These are phyloP conservation scores for Elephantulus edwardii DNA, from an alignment of 2,113 vertebrate genomes.

Conservation along the genomic window DNA sequence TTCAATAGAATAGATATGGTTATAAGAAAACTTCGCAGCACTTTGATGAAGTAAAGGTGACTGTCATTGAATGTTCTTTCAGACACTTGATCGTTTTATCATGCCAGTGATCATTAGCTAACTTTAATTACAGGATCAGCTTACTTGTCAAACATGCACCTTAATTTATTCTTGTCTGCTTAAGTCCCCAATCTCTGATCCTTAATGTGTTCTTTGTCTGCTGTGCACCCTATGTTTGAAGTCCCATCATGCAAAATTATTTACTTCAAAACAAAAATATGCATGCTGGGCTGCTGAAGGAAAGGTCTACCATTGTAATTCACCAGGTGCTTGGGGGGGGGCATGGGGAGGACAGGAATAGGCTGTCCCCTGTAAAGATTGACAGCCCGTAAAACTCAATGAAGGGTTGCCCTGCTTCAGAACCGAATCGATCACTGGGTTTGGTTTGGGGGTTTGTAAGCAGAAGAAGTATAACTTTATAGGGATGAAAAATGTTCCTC, in stretches of 20 bases:
- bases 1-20: constrained; percentile 36
- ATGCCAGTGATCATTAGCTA: constrained; percentile 69
- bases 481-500: constrained; percentile 35
- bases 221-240: constrained; percentile 64
- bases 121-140: constrained; percentile 82
- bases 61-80: constrained; percentile 32
- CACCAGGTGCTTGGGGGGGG: too few species aligned
- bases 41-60: constrained; percentile 58
- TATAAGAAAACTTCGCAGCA: constrained; percentile 56
- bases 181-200: constrained; percentile 56
- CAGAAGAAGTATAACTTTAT: background rate
- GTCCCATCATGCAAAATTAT: constrained; percentile 55
- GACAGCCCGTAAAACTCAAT: too few species aligned
- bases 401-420: too few species aligned
- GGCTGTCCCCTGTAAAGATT: too few species aligned
- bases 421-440: too few species aligned
- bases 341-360: too few species aligned
- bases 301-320: too few species aligned
- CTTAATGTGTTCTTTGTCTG: constrained; percentile 63
- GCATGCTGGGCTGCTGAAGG: constrained; percentile 26
- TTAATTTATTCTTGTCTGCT: constrained; percentile 77
- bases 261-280: constrained; percentile 55
- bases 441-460: too few species aligned
- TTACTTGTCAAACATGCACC: constrained; percentile 82
- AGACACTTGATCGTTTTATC: constrained; percentile 79